Base-by-base conservation (phyloP, 2,888 invertebrate genomes). In the Ophion ellenae region DNA sequence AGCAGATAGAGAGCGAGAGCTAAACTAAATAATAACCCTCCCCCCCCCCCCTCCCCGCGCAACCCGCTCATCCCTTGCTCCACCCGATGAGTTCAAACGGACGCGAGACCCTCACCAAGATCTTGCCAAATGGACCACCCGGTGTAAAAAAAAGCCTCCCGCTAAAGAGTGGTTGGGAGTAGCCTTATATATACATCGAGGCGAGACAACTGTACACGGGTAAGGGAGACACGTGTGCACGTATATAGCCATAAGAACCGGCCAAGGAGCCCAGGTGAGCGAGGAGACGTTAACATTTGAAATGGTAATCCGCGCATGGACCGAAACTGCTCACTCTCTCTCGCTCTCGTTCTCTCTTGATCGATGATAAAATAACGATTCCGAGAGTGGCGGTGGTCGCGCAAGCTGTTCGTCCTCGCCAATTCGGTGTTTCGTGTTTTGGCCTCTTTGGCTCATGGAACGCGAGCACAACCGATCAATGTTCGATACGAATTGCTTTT, bases 11-110 rank as follows among this genome's bases (percentile, higher is more conserved):
- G 81, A 91, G 73, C 78, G 74, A 89, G 89, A 90, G 86, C 90
- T 91, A 93, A 93, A 93, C 93, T 93, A 93, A 93, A 93, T 93
- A 93, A 93, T 93, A 93, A 93, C 91, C 93, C 91, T 91, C 90
- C 89, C 89, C 89, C 87, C 86, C 90, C 89, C 89, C 89, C 87
- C 86, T 32, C 4, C 32, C 32, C 32, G 32, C 32, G 3, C 32
- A 32, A 32, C 32, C 17, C 40, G 5, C 17, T 11, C 74, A 5
- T 69, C 36, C 73, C 67, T 17, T 53, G 57, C 7, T 24, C 28
- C 32, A n/a, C 70, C 45, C 86, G 80, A 64, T 69, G 77, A 80
- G 83, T 67, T 85, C 76, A 77, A 83, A 83, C 83, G 77, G 80
- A 64, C 79, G 79, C 53, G 78, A 81, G 64, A 81, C 86, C 83